A percentile compares a stretch with the other conserved stretches of the same genome.
Evolutionary conservation across 2,113 vertebrate species (phyloP).

Genomic region (Tympanuchus pallidicinctus): DNA sequence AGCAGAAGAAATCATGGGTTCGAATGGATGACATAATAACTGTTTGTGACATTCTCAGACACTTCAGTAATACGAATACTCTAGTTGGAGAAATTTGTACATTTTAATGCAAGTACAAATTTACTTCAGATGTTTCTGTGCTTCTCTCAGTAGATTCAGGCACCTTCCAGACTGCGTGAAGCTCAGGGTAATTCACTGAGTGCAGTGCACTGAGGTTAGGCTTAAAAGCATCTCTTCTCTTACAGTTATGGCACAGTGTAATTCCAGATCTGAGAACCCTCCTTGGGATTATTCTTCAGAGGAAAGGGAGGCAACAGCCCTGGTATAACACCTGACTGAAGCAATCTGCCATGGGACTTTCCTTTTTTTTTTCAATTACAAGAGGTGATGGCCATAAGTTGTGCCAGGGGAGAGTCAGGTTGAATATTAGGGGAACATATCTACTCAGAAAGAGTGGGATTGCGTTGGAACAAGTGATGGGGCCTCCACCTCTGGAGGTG

Average conservation of each 20-base stretch:
- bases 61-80: background rate
- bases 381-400: too few species aligned
- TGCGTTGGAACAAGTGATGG: too few species aligned
- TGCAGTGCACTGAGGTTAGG: rapidly evolving
- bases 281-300: background rate
- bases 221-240: rapidly evolving
- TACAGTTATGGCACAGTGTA: rapidly evolving
- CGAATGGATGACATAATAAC: background rate
- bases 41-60: background rate
- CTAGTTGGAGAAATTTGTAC: rapidly evolving
- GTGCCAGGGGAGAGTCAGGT: too few species aligned
- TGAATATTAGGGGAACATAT: too few species aligned
- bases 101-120: background rate
- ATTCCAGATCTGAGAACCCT: rapidly evolving
- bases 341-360: rapidly evolving
- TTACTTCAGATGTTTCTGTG: background rate
- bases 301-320: background rate
- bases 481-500: too few species aligned
- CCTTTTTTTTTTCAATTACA: too few species aligned
- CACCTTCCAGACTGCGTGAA: rapidly evolving
- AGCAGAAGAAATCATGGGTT: background rate
- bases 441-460: too few species aligned
- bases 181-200: rapidly evolving
- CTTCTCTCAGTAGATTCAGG: background rate
- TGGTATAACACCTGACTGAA: background rate